These are phyloP conservation scores for Notolepis coatsorum DNA, from an alignment of 2,797 vertebrate genomes.

Conservation along the genomic window DNA sequence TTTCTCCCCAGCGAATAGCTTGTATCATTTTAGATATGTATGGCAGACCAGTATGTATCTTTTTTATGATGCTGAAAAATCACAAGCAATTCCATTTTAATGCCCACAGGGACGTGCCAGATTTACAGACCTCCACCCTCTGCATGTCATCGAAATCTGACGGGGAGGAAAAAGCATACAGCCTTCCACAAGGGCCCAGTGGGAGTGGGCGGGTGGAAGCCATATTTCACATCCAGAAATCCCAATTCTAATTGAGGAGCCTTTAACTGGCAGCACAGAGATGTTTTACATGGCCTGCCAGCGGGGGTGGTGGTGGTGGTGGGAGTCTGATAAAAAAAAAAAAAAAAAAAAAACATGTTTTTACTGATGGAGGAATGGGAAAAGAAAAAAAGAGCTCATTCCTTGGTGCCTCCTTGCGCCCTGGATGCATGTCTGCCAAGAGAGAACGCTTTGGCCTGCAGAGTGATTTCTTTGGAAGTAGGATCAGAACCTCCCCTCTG, in stretches of 20 bases:
- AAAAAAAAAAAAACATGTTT: too few relatives aligned
- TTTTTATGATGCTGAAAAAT: constrained; percentile 2
- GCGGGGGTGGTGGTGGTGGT: constrained; percentile 12
- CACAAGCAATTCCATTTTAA: constrained; percentile 5
- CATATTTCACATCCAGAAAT: constrained; percentile 36
- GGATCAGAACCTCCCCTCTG: constrained; percentile 28
- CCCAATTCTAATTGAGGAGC: constrained; percentile 37
- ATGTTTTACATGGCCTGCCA: constrained; percentile 27
- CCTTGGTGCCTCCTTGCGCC: constrained; percentile 5
- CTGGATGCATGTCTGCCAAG: constrained; percentile 7
- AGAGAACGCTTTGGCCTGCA: constrained; percentile 14
- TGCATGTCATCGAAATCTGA: constrained; percentile 17
- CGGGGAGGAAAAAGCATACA: constrained; percentile 24
- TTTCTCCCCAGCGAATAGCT: constrained; percentile 16
- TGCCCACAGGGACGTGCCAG: background rate
- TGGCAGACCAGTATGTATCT: too few relatives aligned
- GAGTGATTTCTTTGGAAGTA: constrained; percentile 30
- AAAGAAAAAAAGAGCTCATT: constrained; percentile 12
- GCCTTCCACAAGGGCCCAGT: constrained; percentile 20
- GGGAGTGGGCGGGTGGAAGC: too few relatives aligned
- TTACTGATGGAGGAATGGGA: constrained; percentile 11
- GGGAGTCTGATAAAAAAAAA: constrained; percentile 17
- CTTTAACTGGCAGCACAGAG: constrained; percentile 32
- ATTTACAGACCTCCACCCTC: constrained; percentile 9
- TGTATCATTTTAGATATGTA: constrained; percentile 11